phyloP scores from a whole-genome alignment of 1,140 invertebrate genomes.

The Brachionus sp. region DNA sequence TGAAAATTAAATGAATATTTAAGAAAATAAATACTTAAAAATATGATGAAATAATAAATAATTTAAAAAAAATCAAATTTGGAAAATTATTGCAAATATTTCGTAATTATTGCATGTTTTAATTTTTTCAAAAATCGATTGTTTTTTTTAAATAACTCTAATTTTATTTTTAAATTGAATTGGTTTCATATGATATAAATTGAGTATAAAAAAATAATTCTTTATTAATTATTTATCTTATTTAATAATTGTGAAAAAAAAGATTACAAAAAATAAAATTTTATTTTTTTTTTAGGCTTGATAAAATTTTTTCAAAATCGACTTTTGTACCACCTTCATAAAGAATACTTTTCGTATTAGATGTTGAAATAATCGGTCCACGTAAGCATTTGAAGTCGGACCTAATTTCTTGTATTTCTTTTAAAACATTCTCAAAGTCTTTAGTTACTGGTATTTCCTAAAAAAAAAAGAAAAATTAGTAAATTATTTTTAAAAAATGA shows the following conservation, averaged over 20 bases:
- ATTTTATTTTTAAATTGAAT: too few relatives aligned
- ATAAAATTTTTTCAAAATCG: constrained; percentile 40
- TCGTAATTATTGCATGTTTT: background rate
- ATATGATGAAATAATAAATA: too few relatives aligned
- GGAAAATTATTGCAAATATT: background rate
- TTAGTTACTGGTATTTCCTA: constrained; percentile 45
- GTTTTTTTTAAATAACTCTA: too few relatives aligned
- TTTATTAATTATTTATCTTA: background rate
- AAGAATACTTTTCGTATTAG: constrained; percentile 43
- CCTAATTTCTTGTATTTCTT: constrained; percentile 31
- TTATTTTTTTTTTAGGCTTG: constrained; percentile 28
- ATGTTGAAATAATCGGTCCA: constrained; percentile 43
- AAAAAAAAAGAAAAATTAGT: background rate
- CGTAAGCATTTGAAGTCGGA: constrained; percentile 13
- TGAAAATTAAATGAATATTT: too few relatives aligned
- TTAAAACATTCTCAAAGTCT: constrained; percentile 36
- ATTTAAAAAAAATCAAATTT: too few relatives aligned
- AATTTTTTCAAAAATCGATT: background rate
- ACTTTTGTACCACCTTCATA: constrained; percentile 44
- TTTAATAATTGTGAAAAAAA: background rate
- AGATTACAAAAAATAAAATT: background rate
- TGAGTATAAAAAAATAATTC: too few relatives aligned
- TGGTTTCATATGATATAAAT: too few relatives aligned
- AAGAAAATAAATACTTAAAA: too few relatives aligned
- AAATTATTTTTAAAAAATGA: background rate